phyloP scores from a whole-genome alignment of 2,113 vertebrate species.

The Aix galericulata region DNA sequence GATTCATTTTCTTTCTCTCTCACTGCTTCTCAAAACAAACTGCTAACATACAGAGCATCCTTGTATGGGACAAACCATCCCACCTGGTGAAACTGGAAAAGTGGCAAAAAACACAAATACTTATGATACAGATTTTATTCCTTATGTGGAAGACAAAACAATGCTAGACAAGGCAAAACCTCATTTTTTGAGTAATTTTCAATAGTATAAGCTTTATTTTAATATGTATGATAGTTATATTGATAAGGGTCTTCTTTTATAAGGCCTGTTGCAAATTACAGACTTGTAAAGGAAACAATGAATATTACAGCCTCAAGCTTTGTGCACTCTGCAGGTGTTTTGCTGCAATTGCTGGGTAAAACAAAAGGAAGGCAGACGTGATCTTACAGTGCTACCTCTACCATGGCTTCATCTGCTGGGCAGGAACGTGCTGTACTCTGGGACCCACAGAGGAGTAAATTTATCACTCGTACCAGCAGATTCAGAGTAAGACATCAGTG shows the following conservation, averaged over 20 bases:
- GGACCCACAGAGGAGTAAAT: background rate
- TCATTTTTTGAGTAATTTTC: background rate
- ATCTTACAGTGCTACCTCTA: background rate
- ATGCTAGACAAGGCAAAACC: background rate
- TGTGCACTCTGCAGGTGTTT: background rate
- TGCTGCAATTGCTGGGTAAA: background rate
- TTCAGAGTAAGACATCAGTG: background rate
- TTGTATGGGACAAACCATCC: background rate
- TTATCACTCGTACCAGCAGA: accelerated
- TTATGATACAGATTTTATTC: background rate
- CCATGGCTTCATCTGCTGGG: background rate
- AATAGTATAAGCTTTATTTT: background rate
- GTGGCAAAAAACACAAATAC: background rate
- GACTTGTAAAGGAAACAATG: background rate
- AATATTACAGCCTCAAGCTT: accelerated
- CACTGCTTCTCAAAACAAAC: background rate
- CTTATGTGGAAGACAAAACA: background rate
- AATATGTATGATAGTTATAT: background rate
- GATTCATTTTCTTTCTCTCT: background rate
- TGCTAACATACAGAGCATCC: background rate
- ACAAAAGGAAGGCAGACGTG: background rate
- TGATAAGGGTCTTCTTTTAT: background rate
- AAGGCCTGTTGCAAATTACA: background rate
- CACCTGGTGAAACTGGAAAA: background rate
- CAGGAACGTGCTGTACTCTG: background rate